Evolutionary conservation across 2,888 invertebrate species (phyloP), one percentile per base, ranked within the genome.

Genomic region (Himalopsyche anomala): DNA sequence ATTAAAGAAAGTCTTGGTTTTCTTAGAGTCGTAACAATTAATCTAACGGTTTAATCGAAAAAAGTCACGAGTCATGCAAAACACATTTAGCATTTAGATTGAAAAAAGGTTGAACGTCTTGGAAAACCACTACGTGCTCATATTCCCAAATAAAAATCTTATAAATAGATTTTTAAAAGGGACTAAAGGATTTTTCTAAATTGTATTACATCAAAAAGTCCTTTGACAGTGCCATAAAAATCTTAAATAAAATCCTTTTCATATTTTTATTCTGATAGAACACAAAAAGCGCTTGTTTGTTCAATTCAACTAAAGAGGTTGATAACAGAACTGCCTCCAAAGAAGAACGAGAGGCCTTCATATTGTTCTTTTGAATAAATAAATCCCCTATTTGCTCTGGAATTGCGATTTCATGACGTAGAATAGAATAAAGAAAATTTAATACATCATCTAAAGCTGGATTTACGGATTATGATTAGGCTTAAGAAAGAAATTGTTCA

Each of bases 301-400:
- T 82, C 86, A 86, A 87, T 87, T 86, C 83, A 54, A 84, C 82
- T 87, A 84, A 82, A 83, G 82, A 84, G 85, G 28, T 80, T 79
- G 85, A 82, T 85, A 81, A 83, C 40, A 84, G 81, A 42, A 55
- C 82, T 74, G 56, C 42, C 69, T 55, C 28, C 84, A 54, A 36
- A 80, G 51, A 74, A 74, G 81, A 45, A 19, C 51, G 80, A 84
- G 79, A 74, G 81, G 80, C 86, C 74, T 81, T 54, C 55, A 83
- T 83, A 87, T 87, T 87, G 86, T 87, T 87, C 87, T 86, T 87
- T 87, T 87, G 87, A 87, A 87, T 86, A 87, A 87, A 87, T 87
- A 87, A 86, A 87, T 87, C 82, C 84, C 84, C 85, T 86, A 86
- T 87, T 87, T 87, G 82, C 85, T 84, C 80, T 55, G 84, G 81